Conservation (phyloP, 2,888 invertebrate genomes). For the Pheosia gnoma region DNA sequence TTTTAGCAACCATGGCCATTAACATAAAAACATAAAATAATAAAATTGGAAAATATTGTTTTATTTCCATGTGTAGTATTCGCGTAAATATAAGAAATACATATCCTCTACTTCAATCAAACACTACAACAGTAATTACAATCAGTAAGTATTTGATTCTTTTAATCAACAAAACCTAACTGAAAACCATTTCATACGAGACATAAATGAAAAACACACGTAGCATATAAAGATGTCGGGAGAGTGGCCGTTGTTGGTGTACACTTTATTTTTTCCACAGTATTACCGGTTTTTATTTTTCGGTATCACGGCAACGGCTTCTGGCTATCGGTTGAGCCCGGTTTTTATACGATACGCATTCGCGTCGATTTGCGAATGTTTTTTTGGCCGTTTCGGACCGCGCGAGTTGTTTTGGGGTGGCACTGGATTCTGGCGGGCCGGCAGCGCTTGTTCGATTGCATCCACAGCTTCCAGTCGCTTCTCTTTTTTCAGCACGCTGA, state of each 20-base stretch:
- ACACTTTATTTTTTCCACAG: slow-evolving; percentile 76
- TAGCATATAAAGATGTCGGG: slow-evolving; percentile 70
- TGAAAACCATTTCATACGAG: background rate
- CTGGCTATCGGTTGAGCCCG: slow-evolving; percentile 74
- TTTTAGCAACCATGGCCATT: too few relatives aligned
- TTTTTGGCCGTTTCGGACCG: slow-evolving; percentile 72
- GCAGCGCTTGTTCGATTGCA: slow-evolving; percentile 77
- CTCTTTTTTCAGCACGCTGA: slow-evolving; percentile 71
- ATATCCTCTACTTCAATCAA: too few relatives aligned
- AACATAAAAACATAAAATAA: too few relatives aligned
- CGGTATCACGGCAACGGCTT: slow-evolving; percentile 82
- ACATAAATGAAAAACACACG: slow-evolving; percentile 36
- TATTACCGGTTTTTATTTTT: slow-evolving; percentile 81
- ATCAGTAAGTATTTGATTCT: background rate
- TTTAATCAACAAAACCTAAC: background rate
- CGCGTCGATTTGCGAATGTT: slow-evolving; percentile 77
- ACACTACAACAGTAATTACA: too few relatives aligned
- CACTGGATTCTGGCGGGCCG: slow-evolving; percentile 73
- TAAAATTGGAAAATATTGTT: too few relatives aligned
- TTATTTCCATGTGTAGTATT: too few relatives aligned
- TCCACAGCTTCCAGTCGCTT: slow-evolving; percentile 61
- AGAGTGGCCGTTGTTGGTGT: slow-evolving; percentile 51
- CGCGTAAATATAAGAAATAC: too few relatives aligned
- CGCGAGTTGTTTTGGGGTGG: slow-evolving; percentile 81
- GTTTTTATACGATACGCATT: slow-evolving; percentile 80